phyloP scores from a whole-genome alignment of 1,140 invertebrate species.

The Penaeus vannamei region DNA sequence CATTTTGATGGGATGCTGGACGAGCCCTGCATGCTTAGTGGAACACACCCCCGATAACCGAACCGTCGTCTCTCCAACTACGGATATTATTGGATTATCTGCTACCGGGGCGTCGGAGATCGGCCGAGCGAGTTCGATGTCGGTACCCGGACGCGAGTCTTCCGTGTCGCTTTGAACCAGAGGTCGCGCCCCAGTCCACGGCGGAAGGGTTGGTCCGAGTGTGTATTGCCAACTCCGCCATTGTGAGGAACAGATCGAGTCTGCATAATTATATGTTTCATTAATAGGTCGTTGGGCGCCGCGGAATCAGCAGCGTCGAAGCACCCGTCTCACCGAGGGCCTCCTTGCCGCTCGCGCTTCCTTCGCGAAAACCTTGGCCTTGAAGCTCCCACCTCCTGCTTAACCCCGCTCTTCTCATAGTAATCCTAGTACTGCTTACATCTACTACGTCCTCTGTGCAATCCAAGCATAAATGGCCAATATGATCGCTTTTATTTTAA shows the following conservation, averaged over 20 bases:
- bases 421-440: too few relatives aligned
- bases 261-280: slow-evolving; percentile 64
- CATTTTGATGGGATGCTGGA: slow-evolving; percentile 60
- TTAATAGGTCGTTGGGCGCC: slow-evolving; percentile 58
- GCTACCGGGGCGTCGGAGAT: slow-evolving; percentile 23
- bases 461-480: too few relatives aligned
- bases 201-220: neutral
- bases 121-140: neutral
- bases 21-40: slow-evolving; percentile 44
- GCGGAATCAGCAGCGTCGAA: slow-evolving; percentile 18
- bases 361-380: too few relatives aligned
- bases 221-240: slow-evolving; percentile 32
- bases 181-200: neutral
- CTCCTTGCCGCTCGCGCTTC: too few relatives aligned
- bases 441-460: too few relatives aligned
- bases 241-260: slow-evolving; percentile 40
- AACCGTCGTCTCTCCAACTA: neutral
- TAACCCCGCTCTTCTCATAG: neutral
- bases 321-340: neutral
- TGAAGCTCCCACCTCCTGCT: too few relatives aligned
- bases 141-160: too few relatives aligned
- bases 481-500: too few relatives aligned
- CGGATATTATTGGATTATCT: slow-evolving; percentile 6
- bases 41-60: slow-evolving; percentile 11
- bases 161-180: neutral